Evolutionary conservation across 2,888 invertebrate genomes (phyloP).

Genomic region (Leptopilina myrica): DNA sequence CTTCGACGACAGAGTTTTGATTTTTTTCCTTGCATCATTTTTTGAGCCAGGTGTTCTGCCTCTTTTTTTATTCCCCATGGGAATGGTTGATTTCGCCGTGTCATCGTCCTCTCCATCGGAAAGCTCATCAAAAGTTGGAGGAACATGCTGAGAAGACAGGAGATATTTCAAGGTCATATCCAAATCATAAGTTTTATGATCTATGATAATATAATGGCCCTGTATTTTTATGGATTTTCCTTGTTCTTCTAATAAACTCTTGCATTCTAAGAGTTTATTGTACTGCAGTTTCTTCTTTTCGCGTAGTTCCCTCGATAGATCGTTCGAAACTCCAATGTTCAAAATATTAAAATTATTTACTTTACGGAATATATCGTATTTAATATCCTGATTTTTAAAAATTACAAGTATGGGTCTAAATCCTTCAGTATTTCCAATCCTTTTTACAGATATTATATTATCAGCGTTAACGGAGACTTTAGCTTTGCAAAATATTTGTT

Average conservation of each 20-base stretch:
- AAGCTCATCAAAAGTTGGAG: not conserved
- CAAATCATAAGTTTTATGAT: not conserved
- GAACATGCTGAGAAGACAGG: not conserved
- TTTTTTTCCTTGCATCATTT: too few species aligned
- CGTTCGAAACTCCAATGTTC: slow-evolving; percentile 11
- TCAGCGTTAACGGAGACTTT: not conserved
- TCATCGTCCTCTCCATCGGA: not conserved
- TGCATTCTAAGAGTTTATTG: not conserved
- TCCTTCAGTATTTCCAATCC: slow-evolving; percentile 1
- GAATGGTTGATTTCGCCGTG: not conserved
- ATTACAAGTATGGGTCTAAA: not conserved
- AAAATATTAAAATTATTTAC: not conserved
- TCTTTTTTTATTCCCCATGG: not conserved
- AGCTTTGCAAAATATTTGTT: not conserved
- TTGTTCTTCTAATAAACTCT: slow-evolving; percentile 1
- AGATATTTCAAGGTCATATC: slow-evolving; percentile 8
- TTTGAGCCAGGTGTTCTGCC: not conserved
- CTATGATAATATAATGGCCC: not conserved
- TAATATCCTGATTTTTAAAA: not conserved
- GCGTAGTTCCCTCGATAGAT: not conserved
- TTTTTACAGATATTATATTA: not conserved
- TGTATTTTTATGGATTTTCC: not conserved
- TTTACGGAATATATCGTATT: slow-evolving; percentile 1
- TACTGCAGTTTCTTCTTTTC: not conserved
- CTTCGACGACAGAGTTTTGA: too few species aligned